Percentiles rank a stretch among this genome's conserved stretches.
Conservation (phyloP, 1,140 invertebrate species). For the Drosophila busckii region DNA sequence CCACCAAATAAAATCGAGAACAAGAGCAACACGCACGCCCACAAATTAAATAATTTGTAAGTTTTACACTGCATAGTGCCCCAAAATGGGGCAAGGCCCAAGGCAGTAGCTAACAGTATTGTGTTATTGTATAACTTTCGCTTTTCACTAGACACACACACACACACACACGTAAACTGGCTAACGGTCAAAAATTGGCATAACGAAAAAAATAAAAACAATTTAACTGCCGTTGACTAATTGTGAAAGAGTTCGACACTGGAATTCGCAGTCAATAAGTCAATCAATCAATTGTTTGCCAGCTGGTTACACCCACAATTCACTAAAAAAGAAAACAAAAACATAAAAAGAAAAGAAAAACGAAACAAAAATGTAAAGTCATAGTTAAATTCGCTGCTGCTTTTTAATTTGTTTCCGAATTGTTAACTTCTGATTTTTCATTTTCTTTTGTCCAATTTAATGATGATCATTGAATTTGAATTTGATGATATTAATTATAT, state of each 20-base stretch:
- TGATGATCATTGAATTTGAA: constrained; percentile 65
- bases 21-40: constrained; percentile 38
- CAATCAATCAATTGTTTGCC: constrained; percentile 6
- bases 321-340: constrained; percentile 9
- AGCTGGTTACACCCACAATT: constrained; percentile 34
- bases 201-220: constrained; percentile 28
- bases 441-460: constrained; percentile 47
- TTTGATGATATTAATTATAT: constrained; percentile 49
- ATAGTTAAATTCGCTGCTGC: constrained; percentile 52
- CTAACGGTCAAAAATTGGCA: constrained; percentile 14
- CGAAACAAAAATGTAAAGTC: constrained; percentile 20
- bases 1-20: constrained; percentile 13
- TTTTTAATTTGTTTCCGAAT: constrained; percentile 49
- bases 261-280: neutral
- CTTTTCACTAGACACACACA: constrained; percentile 36
- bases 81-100: constrained; percentile 56
- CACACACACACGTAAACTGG: constrained; percentile 20
- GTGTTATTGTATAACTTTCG: constrained; percentile 61
- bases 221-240: constrained; percentile 13
- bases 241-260: constrained; percentile 8
- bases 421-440: constrained; percentile 17
- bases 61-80: constrained; percentile 65
- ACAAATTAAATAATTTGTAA: constrained; percentile 62
- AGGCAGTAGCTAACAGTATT: constrained; percentile 64
- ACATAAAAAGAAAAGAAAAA: constrained; percentile 14